Evolutionary conservation across 2,797 vertebrate species (phyloP), one percentile per base, ranked within the genome.

Genomic region (Diplodus puntazzo): DNA sequence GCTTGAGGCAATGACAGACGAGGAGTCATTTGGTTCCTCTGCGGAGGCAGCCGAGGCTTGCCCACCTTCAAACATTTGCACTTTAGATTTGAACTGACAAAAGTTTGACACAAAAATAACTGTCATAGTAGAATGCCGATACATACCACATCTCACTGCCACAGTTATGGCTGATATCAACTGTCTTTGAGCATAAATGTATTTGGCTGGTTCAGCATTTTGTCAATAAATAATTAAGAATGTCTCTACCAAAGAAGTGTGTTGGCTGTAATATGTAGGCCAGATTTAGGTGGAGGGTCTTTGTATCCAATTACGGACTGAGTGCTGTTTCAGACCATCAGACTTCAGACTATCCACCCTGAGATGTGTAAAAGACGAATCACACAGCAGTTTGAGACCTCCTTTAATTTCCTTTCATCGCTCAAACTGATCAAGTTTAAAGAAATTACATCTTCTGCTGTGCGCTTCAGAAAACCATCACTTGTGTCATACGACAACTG

Each of bases 401-500:
- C 66, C 59, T 74, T 72, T 69, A 14, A 17, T 42, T 20, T 67
- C 11, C 48, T 25, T 62, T 71, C n/a, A 49, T 25, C 4, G 34
- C 43, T 64, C 0, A 1, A 53, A 55, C 23, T 2, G 39, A 39
- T 39, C 6, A 3, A 25, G 55, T 27, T 6, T 49, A 66, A 64
- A 74, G 13, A 39, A 66, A 50, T 16, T 27, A 76, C 73, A 49
- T 43, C 10, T 75, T 50, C 62, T 57, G 61, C 52, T 21, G 54
- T 72, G 50, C 53, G 61, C 83, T 87, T 83, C 10, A 45, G 60
- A 59, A 79, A 88, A 92, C 64, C 77, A 84, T 46, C 61, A 73
- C 81, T 63, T 86, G 46, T 69, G 58, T 73, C 69, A 49, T 4
- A 61, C 73, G 73, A 60, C 76, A 89, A 86, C 84, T 88, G 80